phyloP scores from a whole-genome alignment of 1,140 invertebrate genomes.

The Mya arenaria region DNA sequence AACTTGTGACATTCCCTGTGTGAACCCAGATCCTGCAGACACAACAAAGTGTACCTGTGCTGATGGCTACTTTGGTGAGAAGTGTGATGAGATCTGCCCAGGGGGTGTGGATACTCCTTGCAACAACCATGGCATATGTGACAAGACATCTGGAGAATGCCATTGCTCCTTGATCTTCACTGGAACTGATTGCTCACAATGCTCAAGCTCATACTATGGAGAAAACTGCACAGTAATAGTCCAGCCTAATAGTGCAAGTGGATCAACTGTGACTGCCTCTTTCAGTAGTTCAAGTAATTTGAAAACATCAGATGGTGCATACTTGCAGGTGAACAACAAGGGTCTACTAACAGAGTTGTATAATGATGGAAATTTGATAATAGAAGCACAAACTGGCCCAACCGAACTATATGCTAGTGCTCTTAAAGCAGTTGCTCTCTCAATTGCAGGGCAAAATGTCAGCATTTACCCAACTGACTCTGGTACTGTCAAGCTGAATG shows the following conservation, averaged over 20 bases:
- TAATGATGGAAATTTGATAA: constrained; percentile 28
- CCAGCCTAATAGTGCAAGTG: background rate
- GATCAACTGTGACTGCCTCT: background rate
- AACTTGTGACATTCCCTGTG: constrained; percentile 44
- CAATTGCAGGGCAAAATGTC: constrained; percentile 28
- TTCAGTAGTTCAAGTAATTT: constrained; percentile 54
- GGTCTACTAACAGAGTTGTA: constrained; percentile 30
- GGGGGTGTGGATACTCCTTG: constrained; percentile 62
- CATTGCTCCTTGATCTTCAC: constrained; percentile 55
- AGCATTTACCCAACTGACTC: constrained; percentile 35
- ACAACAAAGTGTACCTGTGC: constrained; percentile 48
- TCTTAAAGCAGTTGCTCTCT: constrained; percentile 28
- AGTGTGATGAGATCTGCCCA: constrained; percentile 61
- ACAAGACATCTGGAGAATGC: constrained; percentile 56
- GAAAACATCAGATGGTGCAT: constrained; percentile 60
- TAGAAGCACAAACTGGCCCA: constrained; percentile 42
- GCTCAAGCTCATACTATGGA: constrained; percentile 58
- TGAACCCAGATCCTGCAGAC: constrained; percentile 34
- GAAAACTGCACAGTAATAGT: constrained; percentile 56
- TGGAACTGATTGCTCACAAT: constrained; percentile 54
- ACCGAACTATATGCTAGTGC: constrained; percentile 28
- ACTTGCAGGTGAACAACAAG: constrained; percentile 39
- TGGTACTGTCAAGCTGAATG: constrained; percentile 40
- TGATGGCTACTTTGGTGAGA: constrained; percentile 64
- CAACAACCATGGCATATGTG: constrained; percentile 56